Percentiles rank a stretch among this genome's conserved stretches.
These are phyloP conservation scores for Hypothenemus hampei DNA, from an alignment of 1,140 invertebrate genomes.

Conservation along the genomic window DNA sequence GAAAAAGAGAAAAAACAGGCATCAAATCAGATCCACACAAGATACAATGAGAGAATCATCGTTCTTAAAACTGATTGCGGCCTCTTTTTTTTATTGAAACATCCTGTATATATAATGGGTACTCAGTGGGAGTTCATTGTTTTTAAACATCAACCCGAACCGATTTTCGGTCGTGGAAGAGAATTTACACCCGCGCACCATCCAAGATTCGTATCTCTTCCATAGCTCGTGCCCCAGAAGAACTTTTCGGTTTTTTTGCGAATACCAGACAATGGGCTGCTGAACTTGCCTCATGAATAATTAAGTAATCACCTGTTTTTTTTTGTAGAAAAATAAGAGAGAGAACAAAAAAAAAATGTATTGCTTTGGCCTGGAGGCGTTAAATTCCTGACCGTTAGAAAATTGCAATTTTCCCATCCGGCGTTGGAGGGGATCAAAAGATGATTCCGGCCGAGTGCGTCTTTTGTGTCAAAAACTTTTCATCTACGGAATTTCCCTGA, in stretches of 20 bases:
- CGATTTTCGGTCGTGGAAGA: slow-evolving; percentile 7
- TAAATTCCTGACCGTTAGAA: slow-evolving; percentile 9
- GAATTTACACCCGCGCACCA: slow-evolving; percentile 19
- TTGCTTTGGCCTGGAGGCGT: background rate
- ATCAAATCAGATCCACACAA: background rate
- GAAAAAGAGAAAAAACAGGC: slow-evolving; percentile 16
- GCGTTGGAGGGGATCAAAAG: slow-evolving; percentile 10
- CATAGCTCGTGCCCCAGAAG: slow-evolving; percentile 12
- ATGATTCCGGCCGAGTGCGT: slow-evolving; percentile 19
- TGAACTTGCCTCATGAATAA: background rate
- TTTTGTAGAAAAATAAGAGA: background rate
- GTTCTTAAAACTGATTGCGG: background rate
- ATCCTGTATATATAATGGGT: slow-evolving; percentile 1
- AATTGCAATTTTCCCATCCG: slow-evolving; percentile 19
- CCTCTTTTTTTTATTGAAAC: background rate
- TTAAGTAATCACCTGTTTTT: slow-evolving; percentile 1
- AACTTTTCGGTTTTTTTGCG: background rate
- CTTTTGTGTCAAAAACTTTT: slow-evolving; percentile 22
- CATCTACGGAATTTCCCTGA: slow-evolving; percentile 20
- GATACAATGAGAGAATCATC: background rate
- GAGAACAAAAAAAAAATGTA: background rate
- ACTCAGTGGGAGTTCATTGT: slow-evolving; percentile 18
- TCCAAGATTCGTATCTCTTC: slow-evolving; percentile 11
- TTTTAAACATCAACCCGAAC: slow-evolving; percentile 16
- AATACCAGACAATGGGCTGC: background rate